Conservation (phyloP, 1,140 invertebrate species). For the Brachionus asplanchnoidis region DNA sequence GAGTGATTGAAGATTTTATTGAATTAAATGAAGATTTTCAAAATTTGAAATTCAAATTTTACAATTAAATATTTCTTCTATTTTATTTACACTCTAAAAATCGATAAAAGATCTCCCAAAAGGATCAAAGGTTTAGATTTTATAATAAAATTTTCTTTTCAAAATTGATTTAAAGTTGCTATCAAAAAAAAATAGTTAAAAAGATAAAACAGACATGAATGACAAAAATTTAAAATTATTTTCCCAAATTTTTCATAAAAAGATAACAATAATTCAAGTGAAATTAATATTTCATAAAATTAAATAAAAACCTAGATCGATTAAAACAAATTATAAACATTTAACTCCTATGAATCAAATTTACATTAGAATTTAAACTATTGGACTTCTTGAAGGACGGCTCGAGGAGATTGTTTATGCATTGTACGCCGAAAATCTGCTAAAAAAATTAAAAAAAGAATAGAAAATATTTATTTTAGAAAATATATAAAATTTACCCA, state of each 20-base stretch:
- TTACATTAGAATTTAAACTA: background rate
- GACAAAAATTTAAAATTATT: background rate
- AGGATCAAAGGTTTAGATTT: background rate
- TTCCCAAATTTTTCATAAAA: background rate
- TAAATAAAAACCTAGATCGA: background rate
- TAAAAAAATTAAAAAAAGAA: background rate
- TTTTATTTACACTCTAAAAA: background rate
- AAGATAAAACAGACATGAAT: background rate
- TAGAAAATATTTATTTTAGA: background rate
- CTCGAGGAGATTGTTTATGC: constrained; percentile 9
- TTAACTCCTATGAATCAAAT: background rate
- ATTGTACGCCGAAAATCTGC: constrained; percentile 21
- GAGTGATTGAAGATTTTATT: too few relatives aligned
- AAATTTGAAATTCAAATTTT: background rate
- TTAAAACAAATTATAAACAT: background rate
- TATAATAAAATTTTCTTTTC: background rate
- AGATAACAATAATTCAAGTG: background rate
- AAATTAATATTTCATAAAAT: background rate
- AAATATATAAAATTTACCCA: background rate
- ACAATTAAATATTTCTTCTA: background rate
- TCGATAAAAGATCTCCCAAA: background rate
- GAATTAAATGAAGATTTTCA: too few relatives aligned
- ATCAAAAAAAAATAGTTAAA: background rate
- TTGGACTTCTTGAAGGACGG: constrained; percentile 25
- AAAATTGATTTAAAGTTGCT: background rate